phyloP scores from a whole-genome alignment of 1,140 invertebrate genomes.

The Argopecten irradians region DNA sequence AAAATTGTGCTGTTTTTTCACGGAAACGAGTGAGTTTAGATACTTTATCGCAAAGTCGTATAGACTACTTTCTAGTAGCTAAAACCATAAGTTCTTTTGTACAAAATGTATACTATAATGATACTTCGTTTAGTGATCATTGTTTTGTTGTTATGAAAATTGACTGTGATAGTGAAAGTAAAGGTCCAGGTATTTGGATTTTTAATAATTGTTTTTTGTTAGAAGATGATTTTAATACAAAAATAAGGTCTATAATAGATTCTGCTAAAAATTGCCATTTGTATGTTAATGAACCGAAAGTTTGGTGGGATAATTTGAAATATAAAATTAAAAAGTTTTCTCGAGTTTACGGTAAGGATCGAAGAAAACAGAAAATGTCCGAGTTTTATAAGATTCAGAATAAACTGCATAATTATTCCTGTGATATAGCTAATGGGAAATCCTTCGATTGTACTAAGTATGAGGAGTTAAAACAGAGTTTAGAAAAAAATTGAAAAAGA shows the following conservation, averaged over 20 bases:
- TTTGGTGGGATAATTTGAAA: slow-evolving; percentile 49
- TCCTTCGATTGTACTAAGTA: slow-evolving; percentile 7
- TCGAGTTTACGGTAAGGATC: neutral
- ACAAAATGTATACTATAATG: neutral
- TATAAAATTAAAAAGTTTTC: slow-evolving; percentile 26
- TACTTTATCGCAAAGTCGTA: neutral
- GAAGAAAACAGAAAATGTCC: neutral
- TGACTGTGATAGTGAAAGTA: neutral
- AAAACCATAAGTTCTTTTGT: neutral
- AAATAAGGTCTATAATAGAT: slow-evolving; percentile 9
- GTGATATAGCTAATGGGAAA: slow-evolving; percentile 29
- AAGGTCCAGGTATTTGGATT: slow-evolving; percentile 29
- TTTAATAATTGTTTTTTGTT: slow-evolving; percentile 32
- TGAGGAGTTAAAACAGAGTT: slow-evolving; percentile 32
- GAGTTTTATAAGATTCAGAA: slow-evolving; percentile 31
- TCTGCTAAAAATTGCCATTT: neutral
- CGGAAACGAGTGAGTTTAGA: neutral
- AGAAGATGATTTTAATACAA: neutral
- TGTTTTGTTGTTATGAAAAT: slow-evolving; percentile 14
- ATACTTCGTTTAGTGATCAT: neutral
- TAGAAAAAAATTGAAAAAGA: slow-evolving; percentile 25
- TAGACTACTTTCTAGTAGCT: neutral
- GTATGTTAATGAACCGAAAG: neutral
- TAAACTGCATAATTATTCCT: slow-evolving; percentile 23
- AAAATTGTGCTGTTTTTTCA: neutral